A percentile compares a stretch with the other conserved stretches of the same genome.
Conservation (phyloP, 2,113 vertebrate genomes). For the Prionailurus bengalensis region DNA sequence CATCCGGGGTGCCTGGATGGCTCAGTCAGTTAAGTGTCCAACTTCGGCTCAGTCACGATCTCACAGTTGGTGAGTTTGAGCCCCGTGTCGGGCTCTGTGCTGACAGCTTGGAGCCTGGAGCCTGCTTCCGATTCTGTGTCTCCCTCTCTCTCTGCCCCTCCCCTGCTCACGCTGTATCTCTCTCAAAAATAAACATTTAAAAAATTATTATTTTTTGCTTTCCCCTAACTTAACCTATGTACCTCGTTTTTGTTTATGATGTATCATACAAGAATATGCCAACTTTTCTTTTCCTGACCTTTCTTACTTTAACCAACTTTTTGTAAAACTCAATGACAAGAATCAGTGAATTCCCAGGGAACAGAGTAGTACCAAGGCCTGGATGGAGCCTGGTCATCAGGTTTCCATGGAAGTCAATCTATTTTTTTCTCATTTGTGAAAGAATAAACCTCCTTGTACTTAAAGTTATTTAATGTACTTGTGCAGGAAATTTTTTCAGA, state of each 20-base stretch:
- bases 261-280: background rate
- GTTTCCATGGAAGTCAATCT: background rate
- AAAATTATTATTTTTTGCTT: background rate
- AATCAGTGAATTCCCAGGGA: background rate
- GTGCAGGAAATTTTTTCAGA: background rate
- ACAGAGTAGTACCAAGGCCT: background rate
- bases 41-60: too few relatives aligned
- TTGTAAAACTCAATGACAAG: slow-evolving; percentile 3
- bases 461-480: slow-evolving; percentile 23
- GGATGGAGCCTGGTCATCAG: background rate
- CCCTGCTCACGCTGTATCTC: too few relatives aligned
- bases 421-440: slow-evolving; percentile 34
- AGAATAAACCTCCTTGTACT: background rate
- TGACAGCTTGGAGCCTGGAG: too few relatives aligned
- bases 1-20: background rate
- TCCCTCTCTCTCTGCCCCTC: too few relatives aligned
- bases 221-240: background rate
- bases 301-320: background rate
- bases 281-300: background rate
- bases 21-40: too few relatives aligned
- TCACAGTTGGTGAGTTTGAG: too few relatives aligned
- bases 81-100: too few relatives aligned
- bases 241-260: background rate
- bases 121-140: too few relatives aligned
- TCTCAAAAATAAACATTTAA: too few relatives aligned